phyloP scores from a whole-genome alignment of 2,888 invertebrate species.

The Papilio elwesi region DNA sequence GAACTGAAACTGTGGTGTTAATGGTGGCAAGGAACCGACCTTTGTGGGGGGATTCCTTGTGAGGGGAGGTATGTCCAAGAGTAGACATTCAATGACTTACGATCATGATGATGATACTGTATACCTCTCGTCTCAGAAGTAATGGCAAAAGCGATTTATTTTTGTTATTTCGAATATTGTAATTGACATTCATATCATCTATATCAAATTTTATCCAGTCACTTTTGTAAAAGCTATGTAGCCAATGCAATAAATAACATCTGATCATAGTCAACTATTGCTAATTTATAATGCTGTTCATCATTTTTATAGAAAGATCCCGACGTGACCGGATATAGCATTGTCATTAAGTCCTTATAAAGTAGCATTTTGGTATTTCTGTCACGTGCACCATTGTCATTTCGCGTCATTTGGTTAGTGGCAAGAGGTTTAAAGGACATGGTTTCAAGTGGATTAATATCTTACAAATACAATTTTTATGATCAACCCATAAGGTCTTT shows the following conservation, averaged over 20 bases:
- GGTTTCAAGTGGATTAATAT: slow-evolving; percentile 19
- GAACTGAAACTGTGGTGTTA: too few species aligned
- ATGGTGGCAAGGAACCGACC: too few species aligned
- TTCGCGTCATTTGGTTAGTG: slow-evolving; percentile 44
- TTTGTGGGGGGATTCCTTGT: too few species aligned
- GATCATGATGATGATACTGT: too few species aligned
- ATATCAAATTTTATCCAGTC: neutral
- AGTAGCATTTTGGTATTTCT: slow-evolving; percentile 47
- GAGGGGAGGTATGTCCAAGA: too few species aligned
- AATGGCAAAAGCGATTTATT: too few species aligned
- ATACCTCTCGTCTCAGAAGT: too few species aligned
- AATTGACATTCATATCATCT: too few species aligned
- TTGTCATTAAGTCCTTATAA: slow-evolving; percentile 42
- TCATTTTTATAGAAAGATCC: slow-evolving; percentile 29
- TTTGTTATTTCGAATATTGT: too few species aligned
- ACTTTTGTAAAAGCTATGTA: neutral
- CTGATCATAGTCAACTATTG: neutral
- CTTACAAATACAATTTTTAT: neutral
- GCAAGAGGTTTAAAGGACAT: slow-evolving; percentile 24
- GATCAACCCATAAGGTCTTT: neutral
- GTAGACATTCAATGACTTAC: too few species aligned
- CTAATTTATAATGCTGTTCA: slow-evolving; percentile 32
- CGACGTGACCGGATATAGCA: slow-evolving; percentile 37
- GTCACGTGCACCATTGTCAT: slow-evolving; percentile 49
- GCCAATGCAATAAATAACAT: neutral